Evolutionary conservation across 2,797 vertebrate species (phyloP).

Genomic region (Cyclopterus lumpus): DNA sequence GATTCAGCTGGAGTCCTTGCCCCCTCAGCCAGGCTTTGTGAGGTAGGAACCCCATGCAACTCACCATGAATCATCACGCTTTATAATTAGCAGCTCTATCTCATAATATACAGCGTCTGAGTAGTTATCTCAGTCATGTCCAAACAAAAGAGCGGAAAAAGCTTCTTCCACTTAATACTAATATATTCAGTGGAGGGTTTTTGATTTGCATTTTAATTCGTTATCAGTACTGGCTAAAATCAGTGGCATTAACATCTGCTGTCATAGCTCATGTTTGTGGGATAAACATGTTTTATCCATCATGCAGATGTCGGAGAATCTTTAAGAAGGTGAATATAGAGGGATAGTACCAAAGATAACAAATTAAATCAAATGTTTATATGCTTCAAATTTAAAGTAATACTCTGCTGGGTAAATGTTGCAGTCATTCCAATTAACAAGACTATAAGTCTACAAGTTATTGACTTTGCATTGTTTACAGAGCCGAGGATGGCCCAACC

Average conservation of each 20-base stretch:
- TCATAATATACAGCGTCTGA: background rate
- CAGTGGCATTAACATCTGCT: conserved; percentile 8
- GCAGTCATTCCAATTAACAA: background rate
- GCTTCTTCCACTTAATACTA: no score
- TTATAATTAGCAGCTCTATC: background rate
- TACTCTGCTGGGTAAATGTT: background rate
- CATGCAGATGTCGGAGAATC: background rate
- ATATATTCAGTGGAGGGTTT: background rate
- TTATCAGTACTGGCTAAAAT: background rate
- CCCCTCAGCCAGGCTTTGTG: conserved; percentile 81
- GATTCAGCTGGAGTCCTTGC: conserved; percentile 76
- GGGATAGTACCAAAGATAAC: background rate
- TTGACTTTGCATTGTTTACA: conserved; percentile 51
- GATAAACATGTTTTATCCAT: background rate
- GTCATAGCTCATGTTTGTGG: background rate
- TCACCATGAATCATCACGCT: background rate
- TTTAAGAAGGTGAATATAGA: background rate
- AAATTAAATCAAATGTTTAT: background rate
- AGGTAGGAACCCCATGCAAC: conserved; percentile 73
- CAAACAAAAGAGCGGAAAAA: background rate
- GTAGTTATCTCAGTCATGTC: background rate
- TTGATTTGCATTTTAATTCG: background rate
- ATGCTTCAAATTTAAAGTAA: background rate
- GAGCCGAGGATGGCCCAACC: conserved; percentile 86
- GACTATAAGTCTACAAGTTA: background rate